Conservation (phyloP, 2,888 invertebrate species). For the Lamproptera curius region DNA sequence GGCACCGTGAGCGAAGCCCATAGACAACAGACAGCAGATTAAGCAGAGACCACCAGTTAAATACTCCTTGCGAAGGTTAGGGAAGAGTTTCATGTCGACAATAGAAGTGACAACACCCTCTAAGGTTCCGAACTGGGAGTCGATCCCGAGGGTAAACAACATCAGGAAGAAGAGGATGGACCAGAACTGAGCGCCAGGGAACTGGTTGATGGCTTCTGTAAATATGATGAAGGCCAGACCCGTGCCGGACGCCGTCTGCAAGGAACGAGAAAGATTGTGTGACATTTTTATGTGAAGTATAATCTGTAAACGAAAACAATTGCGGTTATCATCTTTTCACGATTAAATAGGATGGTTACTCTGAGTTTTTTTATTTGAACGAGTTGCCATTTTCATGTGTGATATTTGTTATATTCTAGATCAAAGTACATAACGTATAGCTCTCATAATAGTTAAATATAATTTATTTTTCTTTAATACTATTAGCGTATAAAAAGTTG, state of each 20-base stretch:
- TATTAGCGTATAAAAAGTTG: too few species aligned
- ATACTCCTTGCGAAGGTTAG: constrained; percentile 92
- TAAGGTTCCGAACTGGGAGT: constrained; percentile 96
- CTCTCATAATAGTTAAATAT: too few species aligned
- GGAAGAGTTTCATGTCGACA: constrained; percentile 96
- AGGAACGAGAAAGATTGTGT: too few species aligned
- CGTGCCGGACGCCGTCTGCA: constrained; percentile 96
- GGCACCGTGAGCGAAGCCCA: constrained; percentile 94
- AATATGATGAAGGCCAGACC: constrained; percentile 98
- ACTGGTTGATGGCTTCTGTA: constrained; percentile 98
- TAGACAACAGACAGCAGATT: constrained; percentile 89
- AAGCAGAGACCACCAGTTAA: constrained; percentile 90
- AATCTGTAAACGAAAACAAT: too few species aligned
- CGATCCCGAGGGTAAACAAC: constrained; percentile 97
- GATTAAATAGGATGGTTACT: too few species aligned
- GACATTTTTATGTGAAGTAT: too few species aligned
- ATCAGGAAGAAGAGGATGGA: constrained; percentile 97
- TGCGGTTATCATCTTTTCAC: too few species aligned
- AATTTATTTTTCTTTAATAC: too few species aligned
- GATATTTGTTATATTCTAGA: too few species aligned
- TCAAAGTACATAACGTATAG: too few species aligned
- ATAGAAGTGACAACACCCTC: constrained; percentile 98
- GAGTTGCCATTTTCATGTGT: too few species aligned
- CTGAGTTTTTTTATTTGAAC: too few species aligned
- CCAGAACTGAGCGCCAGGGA: constrained; percentile 97